A percentile compares a stretch with the other conserved stretches of the same genome.
Conservation (phyloP, 2,113 vertebrate genomes). For the Silurus asotus region DNA sequence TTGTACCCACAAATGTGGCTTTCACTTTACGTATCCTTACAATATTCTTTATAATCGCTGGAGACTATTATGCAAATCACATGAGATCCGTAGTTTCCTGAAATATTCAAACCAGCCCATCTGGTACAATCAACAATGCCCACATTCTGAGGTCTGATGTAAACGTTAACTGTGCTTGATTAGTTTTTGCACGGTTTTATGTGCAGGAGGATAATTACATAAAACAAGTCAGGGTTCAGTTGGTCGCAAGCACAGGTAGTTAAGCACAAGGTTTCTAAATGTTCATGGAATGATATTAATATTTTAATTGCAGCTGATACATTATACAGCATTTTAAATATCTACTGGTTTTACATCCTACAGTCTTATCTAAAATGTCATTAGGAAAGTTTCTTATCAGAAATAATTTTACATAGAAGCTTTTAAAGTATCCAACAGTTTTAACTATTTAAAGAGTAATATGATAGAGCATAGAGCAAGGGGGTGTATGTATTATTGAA, state of each 20-base stretch:
- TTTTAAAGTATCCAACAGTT: neutral
- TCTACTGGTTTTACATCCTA: neutral
- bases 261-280: neutral
- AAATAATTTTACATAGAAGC: neutral
- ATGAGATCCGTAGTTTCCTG: neutral
- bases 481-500: neutral
- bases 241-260: neutral
- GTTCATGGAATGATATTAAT: neutral
- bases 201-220: neutral
- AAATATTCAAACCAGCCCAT: neutral
- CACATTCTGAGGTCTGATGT: neutral
- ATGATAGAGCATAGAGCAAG: neutral
- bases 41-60: neutral
- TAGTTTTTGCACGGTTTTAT: neutral
- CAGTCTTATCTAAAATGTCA: neutral
- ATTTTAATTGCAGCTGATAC: neutral
- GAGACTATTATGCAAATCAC: neutral
- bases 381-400: neutral
- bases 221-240: neutral
- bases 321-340: neutral
- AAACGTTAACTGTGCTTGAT: neutral
- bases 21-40: neutral
- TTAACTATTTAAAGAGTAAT: neutral
- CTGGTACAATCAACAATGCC: neutral
- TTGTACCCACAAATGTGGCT: neutral